These are phyloP conservation scores for Heteromormyrus szaboi DNA, from an alignment of 2,797 vertebrate genomes.

Conservation along the genomic window DNA sequence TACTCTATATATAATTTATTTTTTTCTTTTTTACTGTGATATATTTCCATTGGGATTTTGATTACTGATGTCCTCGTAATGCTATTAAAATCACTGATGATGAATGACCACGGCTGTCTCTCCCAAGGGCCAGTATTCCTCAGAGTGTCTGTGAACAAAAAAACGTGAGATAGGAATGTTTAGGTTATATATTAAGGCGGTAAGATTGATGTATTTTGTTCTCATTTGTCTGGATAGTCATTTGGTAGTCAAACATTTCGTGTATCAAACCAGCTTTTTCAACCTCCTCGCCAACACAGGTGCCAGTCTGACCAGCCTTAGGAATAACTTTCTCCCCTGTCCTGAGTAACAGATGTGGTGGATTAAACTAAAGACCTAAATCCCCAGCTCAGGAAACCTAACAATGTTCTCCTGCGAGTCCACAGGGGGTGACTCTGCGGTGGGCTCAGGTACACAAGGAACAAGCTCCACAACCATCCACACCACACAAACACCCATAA, in stretches of 20 bases:
- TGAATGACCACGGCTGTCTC: constrained; percentile 51
- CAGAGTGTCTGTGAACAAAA: constrained; percentile 75
- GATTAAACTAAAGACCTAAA: not conserved
- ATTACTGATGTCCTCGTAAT: constrained; percentile 67
- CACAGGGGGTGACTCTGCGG: not conserved
- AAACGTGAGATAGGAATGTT: not conserved
- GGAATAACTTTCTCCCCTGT: not conserved
- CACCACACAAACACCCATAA: not conserved
- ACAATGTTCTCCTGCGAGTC: not conserved
- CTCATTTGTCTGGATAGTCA: not conserved
- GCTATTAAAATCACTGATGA: constrained; percentile 66
- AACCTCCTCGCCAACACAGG: not conserved
- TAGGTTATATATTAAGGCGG: not conserved
- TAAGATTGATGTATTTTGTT: not conserved
- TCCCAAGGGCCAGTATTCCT: constrained; percentile 50
- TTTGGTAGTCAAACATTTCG: not conserved
- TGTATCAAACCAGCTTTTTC: not conserved
- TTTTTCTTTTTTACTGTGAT: constrained; percentile 63
- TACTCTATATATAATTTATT: constrained; percentile 65
- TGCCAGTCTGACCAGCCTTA: not conserved
- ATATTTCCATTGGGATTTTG: constrained; percentile 68
- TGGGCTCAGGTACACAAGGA: not conserved
- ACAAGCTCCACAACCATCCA: not conserved
- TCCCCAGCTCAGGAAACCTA: not conserved
- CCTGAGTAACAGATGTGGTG: not conserved